Evolutionary conservation across 1,140 invertebrate species (phyloP), one percentile per base, ranked within the genome.

Genomic region (Saxidomus purpurata): DNA sequence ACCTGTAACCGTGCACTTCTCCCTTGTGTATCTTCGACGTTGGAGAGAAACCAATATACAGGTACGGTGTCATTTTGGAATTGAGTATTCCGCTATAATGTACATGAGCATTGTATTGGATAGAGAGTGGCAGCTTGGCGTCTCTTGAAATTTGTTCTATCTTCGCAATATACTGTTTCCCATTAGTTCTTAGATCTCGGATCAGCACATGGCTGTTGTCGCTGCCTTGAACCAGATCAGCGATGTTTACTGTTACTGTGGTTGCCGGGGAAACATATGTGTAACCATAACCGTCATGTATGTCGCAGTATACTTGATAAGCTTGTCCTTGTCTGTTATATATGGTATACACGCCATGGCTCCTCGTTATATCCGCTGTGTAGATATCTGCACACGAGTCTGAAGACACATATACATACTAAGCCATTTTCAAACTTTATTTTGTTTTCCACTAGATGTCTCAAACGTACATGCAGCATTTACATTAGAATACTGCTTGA

Each of bases 261-360:
- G 25, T 55, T 22, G 40, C 25, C 17, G 67, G 67, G 11, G 63
- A 71, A n/a, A 86, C 49, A 49, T 47, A 86, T 8, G 67, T 69
- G 83, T 86, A 86, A n/a, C 83, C 83, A n/a, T 86, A 43, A 8
- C 83, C 83, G 34, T 86, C 36, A 19, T 55, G 19, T 49, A 71
- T 49, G n/a, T 74, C 52, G 55, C 83, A 86, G 63, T 74, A 86
- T n/a, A 86, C 61, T 11, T 80, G 22, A 43, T 52, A 80, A 34
- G 4, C 31, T 55, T 52, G 34, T 22, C 77, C 77, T 49, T 55
- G 43, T 49, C 77, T 4, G 22, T 49, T 80, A 63, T 25, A 28
- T 25, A 80, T 80, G n/a, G 47, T 36, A 25, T 28, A 55, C 0
- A 31, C 34, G 1, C 77, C 77, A 31, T 49, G 55, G 25, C 17